Evolutionary conservation across 2,113 vertebrate species (phyloP), one percentile per base, ranked within the genome.

Genomic region (Ranitomeya variabilis): DNA sequence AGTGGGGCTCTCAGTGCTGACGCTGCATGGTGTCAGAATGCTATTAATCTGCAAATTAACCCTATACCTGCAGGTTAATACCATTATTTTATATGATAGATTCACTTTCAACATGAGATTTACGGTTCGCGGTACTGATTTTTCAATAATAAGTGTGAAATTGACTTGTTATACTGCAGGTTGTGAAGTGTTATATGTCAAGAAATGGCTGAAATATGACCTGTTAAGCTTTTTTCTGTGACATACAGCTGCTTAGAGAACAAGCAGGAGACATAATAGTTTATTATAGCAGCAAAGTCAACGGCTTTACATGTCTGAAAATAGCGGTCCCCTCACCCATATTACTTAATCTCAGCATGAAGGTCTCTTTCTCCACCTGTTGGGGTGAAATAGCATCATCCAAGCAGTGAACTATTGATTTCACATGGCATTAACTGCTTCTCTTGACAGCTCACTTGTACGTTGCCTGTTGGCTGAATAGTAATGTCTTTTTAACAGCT

Each of bases 211-310:
- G 45, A 83, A 77, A 88, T 83, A 15, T 52, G 23, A 83, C 87
- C 80, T 31, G 19, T 59, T 26, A 55, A 45, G 13, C 4, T 51
- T 59, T 69, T 76, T 83, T 74, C 79, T 31, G 67, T 76, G 84
- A 60, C 64, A 77, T 78, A 66, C 87, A 84, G 71, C 60, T 85
- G 82, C 45, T 57, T 89, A 57, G 51, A n/a, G 81, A 85, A 79
- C 87, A 78, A 19, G 62, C 81, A 84, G 45, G 64, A 89, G 73
- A 89, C 71, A 85, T 79, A 85, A 89, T 83, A 78, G 82, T 85
- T 89, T 85, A 85, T 89, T 83, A 89, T 83, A 85, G 87, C 59
- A 79, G 60, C 74, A 89, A 89, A 89, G 87, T 89, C 87, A 89
- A 78, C 87, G 85, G 87, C 73, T 78, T 85, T 85, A 79, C 83